Evolutionary conservation across 1,140 invertebrate genomes (phyloP).

Genomic region (Sminthurinus signatus): DNA sequence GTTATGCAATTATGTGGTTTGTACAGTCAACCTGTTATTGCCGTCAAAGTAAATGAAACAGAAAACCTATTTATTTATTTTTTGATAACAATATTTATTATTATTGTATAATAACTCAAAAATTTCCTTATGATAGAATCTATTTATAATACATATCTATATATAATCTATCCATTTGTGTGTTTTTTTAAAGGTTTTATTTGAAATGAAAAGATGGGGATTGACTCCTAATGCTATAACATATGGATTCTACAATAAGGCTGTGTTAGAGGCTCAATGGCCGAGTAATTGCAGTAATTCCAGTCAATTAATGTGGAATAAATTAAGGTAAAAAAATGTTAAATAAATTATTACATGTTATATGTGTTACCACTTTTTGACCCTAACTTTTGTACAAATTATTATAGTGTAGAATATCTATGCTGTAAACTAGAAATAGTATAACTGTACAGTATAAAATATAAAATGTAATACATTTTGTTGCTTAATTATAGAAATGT

Average conservation of each 20-base stretch:
- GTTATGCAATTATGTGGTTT: conserved; percentile 98
- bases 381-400: too few relatives aligned
- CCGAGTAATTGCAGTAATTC: conserved; percentile 75
- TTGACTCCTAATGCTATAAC: conserved; percentile 96
- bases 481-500: conserved; percentile 60
- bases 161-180: not conserved
- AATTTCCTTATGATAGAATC: not conserved
- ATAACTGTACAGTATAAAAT: not conserved
- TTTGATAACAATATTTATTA: too few relatives aligned
- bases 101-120: too few relatives aligned
- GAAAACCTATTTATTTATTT: too few relatives aligned
- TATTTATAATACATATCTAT: not conserved
- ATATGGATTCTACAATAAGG: conserved; percentile 79
- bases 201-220: conserved; percentile 90
- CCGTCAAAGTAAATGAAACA: conserved; percentile 62
- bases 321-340: conserved; percentile 55
- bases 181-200: conserved; percentile 56
- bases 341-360: not conserved
- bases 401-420: too few relatives aligned
- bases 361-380: too few relatives aligned
- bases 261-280: conserved; percentile 91
- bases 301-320: conserved; percentile 84
- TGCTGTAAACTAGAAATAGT: too few relatives aligned
- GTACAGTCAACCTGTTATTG: conserved; percentile 85
- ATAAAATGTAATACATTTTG: not conserved